These are phyloP conservation scores for Argopecten irradians DNA, from an alignment of 1,140 invertebrate species.

Conservation along the genomic window DNA sequence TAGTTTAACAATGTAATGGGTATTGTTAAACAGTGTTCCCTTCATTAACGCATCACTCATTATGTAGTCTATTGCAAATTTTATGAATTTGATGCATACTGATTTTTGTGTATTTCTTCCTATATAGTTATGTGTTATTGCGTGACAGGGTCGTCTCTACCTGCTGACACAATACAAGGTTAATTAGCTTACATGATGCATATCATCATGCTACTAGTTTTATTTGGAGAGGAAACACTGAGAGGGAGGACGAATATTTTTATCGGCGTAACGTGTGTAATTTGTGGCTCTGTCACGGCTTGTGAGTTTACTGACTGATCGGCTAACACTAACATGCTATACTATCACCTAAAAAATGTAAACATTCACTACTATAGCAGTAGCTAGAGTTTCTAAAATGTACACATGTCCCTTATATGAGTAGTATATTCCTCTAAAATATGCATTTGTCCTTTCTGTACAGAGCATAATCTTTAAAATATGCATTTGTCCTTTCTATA, in stretches of 20 bases:
- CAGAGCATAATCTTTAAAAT: too few relatives aligned
- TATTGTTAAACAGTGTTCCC: neutral
- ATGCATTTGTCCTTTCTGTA: too few relatives aligned
- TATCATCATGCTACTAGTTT: neutral
- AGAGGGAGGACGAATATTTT: neutral
- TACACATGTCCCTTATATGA: too few relatives aligned
- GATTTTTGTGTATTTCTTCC: neutral
- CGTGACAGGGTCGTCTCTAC: neutral
- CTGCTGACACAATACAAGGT: neutral
- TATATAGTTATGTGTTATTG: neutral
- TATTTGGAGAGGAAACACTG: neutral
- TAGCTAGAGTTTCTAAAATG: neutral
- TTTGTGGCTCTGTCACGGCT: constrained; percentile 1
- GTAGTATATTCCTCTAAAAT: neutral
- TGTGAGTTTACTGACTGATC: neutral
- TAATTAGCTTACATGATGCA: constrained; percentile 17
- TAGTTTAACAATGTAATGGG: neutral
- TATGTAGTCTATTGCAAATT: neutral
- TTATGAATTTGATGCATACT: constrained; percentile 18
- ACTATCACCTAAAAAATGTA: neutral
- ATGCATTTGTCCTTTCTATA: neutral
- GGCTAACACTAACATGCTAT: neutral
- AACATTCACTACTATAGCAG: neutral
- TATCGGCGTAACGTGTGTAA: neutral
- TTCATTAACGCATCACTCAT: neutral